These are phyloP conservation scores for Pterostichus niger DNA, from an alignment of 2,888 invertebrate genomes.

Conservation along the genomic window DNA sequence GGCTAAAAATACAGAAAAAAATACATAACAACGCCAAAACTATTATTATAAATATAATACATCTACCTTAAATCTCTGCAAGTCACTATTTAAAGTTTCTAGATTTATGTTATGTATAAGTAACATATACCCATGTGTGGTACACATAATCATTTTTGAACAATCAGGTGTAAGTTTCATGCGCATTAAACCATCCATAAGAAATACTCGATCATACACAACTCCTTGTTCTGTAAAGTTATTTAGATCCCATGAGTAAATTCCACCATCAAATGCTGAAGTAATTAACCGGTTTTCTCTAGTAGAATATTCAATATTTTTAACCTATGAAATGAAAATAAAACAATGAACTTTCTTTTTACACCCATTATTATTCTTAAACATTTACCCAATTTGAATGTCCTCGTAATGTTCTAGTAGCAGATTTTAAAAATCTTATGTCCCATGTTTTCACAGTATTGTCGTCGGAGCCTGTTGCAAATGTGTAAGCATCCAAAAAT, in stretches of 20 bases:
- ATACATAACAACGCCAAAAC: neutral
- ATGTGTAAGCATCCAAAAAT: conserved; percentile 91
- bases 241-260: conserved; percentile 96
- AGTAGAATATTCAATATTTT: conserved; percentile 95
- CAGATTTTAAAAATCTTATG: conserved; percentile 88
- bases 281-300: conserved; percentile 91
- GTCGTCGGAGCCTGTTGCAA: conserved; percentile 97
- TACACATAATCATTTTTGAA: conserved; percentile 93
- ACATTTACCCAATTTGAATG: conserved; percentile 91
- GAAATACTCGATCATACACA: conserved; percentile 90
- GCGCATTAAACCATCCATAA: conserved; percentile 91
- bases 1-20: conserved; percentile 81
- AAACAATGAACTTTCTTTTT: neutral
- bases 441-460: conserved; percentile 96
- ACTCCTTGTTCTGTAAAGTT: conserved; percentile 89
- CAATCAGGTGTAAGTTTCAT: conserved; percentile 93
- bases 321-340: conserved; percentile 78
- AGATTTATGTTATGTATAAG: conserved; percentile 94
- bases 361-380: neutral
- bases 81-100: conserved; percentile 87
- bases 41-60: neutral
- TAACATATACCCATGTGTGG: conserved; percentile 93
- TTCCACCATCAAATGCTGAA: conserved; percentile 95
- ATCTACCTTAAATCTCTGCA: conserved; percentile 90
- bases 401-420: conserved; percentile 88